Conservation (phyloP, 2,888 invertebrate species). For the Cryptocephalus moraei region DNA sequence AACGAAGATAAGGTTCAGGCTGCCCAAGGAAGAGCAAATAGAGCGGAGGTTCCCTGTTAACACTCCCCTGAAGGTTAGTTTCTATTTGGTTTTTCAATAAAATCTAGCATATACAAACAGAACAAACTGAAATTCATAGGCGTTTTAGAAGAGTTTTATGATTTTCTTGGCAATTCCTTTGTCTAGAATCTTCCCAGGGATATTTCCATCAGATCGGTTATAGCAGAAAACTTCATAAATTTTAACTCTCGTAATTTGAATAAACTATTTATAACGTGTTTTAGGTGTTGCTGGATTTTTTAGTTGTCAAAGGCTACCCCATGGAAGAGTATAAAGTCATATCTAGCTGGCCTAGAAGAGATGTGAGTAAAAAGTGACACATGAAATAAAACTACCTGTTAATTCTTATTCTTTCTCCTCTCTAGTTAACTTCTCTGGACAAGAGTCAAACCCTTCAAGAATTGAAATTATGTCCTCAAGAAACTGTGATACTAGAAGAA, state of each 20-base stretch:
- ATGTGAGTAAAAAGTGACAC: slow-evolving; percentile 56
- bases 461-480: slow-evolving; percentile 84
- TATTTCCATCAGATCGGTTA: not conserved
- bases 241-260: too few species aligned
- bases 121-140: not conserved
- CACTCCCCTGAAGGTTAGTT: slow-evolving; percentile 45
- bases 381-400: not conserved
- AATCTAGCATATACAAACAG: not conserved
- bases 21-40: slow-evolving; percentile 67
- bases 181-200: too few species aligned
- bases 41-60: slow-evolving; percentile 64
- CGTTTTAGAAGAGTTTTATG: not conserved
- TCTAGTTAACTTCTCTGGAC: slow-evolving; percentile 69
- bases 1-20: slow-evolving; percentile 69
- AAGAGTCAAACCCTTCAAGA: slow-evolving; percentile 64
- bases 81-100: not conserved
- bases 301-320: slow-evolving; percentile 81
- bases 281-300: slow-evolving; percentile 73
- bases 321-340: slow-evolving; percentile 83
- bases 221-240: not conserved
- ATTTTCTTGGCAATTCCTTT: too few species aligned
- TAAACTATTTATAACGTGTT: too few species aligned
- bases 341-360: slow-evolving; percentile 88
- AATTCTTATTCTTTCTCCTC: not conserved
- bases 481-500: slow-evolving; percentile 89